A percentile compares a stretch with the other conserved stretches of the same genome.
Conservation (phyloP, 2,888 invertebrate species). For the Thecophora atra region DNA sequence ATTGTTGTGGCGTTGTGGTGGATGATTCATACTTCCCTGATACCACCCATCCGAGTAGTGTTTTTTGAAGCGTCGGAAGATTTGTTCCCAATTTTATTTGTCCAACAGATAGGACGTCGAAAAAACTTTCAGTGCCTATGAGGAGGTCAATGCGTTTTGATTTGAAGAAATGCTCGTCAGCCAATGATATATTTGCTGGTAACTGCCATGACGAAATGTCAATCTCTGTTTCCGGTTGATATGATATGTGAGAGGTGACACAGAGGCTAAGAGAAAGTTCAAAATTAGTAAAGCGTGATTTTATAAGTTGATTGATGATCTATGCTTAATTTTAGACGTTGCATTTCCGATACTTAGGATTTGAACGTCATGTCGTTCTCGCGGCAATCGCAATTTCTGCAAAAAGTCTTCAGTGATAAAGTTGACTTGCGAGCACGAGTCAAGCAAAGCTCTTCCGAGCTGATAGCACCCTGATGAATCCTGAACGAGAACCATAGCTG, state of each 20-base stretch:
- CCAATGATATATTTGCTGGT: constrained; percentile 24
- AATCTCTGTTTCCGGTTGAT: constrained; percentile 44
- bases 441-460: constrained; percentile 38
- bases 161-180: constrained; percentile 21
- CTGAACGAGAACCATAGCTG: constrained; percentile 36
- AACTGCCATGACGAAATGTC: constrained; percentile 42
- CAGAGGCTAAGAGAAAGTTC: constrained; percentile 29
- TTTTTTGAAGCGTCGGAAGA: too few species aligned
- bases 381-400: constrained; percentile 33
- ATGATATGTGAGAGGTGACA: constrained; percentile 37
- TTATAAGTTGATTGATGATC: constrained; percentile 35
- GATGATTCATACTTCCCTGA: not conserved
- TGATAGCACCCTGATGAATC: constrained; percentile 29
- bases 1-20: not conserved
- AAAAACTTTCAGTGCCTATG: constrained; percentile 40
- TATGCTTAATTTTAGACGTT: constrained; percentile 36
- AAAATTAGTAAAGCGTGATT: constrained; percentile 38
- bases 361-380: constrained; percentile 28
- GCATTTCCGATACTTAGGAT: constrained; percentile 39
- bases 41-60: too few species aligned
- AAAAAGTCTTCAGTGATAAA: constrained; percentile 41
- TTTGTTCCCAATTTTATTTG: constrained; percentile 36
- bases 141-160: constrained; percentile 41
- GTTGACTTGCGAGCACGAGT: constrained; percentile 42
- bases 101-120: constrained; percentile 42